phyloP scores from a whole-genome alignment of 2,888 invertebrate species.

The Portevinia maculata region DNA sequence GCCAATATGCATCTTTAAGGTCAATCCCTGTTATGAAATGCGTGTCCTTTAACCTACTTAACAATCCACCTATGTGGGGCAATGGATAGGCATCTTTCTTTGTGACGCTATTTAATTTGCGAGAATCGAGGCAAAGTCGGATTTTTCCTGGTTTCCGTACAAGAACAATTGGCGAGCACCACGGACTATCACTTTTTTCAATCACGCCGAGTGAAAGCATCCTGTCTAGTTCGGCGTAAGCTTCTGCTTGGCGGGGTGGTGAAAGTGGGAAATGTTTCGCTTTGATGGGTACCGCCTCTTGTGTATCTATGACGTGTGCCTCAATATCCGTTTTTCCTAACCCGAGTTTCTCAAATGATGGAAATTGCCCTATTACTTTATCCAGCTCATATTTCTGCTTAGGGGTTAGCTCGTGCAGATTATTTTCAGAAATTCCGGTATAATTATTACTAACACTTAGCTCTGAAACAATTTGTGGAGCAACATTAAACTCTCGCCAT shows the following conservation, averaged over 20 bases:
- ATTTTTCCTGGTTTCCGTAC: background rate
- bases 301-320: background rate
- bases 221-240: conserved; percentile 51
- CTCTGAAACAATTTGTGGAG: conserved; percentile 14
- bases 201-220: no score
- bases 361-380: background rate
- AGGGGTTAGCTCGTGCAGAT: background rate
- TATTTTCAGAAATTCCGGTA: background rate
- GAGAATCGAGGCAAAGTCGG: conserved; percentile 76
- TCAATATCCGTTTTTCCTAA: background rate
- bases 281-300: conserved; percentile 34
- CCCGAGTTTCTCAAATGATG: background rate
- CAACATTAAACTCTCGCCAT: conserved; percentile 4
- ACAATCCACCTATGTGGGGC: conserved; percentile 68
- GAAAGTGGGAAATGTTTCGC: conserved; percentile 54
- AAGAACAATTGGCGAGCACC: background rate
- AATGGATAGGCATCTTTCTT: conserved; percentile 50
- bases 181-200: conserved; percentile 27
- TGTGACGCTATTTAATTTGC: conserved; percentile 76
- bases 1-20: conserved; percentile 54
- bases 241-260: conserved; percentile 51
- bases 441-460: background rate
- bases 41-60: conserved; percentile 55
- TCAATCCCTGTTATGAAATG: conserved; percentile 44
- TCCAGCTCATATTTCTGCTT: background rate